These are phyloP conservation scores for Propithecus coquereli DNA, from an alignment of 2,113 vertebrate genomes.

Conservation along the genomic window DNA sequence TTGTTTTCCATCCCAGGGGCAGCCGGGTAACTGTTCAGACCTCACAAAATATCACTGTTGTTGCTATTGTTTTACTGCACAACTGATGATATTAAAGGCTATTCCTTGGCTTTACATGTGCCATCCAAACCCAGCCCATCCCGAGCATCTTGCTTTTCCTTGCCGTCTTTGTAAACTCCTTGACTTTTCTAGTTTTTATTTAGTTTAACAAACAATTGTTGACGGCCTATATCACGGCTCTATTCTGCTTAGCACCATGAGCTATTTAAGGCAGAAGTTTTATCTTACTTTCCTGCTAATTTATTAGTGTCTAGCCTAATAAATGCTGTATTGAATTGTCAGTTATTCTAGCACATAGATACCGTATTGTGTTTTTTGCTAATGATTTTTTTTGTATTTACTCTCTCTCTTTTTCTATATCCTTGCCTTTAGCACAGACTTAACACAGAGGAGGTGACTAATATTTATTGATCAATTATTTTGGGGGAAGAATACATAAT, in stretches of 20 bases:
- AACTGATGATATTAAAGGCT: neutral
- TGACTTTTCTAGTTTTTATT: neutral
- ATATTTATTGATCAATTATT: neutral
- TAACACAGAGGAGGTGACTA: neutral
- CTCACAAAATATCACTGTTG: neutral
- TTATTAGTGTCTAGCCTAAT: neutral
- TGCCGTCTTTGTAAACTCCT: neutral
- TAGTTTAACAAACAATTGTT: too few species aligned
- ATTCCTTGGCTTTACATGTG: neutral
- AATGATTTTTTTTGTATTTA: neutral
- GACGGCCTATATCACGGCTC: neutral
- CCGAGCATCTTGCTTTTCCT: neutral
- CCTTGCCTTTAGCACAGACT: neutral
- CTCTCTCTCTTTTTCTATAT: neutral
- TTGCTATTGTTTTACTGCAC: neutral
- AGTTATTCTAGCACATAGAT: rapidly evolving
- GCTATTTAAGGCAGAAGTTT: neutral
- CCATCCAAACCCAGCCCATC: neutral
- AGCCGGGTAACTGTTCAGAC: neutral
- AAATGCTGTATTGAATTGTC: neutral
- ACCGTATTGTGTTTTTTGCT: neutral
- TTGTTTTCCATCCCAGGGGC: neutral
- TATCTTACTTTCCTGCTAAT: neutral
- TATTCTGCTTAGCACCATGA: rapidly evolving
- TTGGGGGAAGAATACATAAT: neutral